These are phyloP conservation scores for Aviceda subcristata DNA, from an alignment of 2,113 vertebrate species.

Conservation along the genomic window DNA sequence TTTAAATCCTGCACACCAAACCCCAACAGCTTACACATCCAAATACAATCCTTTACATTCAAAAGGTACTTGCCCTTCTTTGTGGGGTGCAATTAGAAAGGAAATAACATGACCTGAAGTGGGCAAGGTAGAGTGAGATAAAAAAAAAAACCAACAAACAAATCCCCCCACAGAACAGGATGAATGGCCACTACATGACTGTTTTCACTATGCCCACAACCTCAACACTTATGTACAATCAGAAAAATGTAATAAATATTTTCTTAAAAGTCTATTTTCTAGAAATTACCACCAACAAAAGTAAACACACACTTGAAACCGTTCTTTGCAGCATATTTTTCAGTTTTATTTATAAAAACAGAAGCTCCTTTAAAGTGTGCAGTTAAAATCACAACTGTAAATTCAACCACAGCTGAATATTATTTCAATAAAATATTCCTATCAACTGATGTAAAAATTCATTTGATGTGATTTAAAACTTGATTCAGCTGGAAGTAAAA, in stretches of 20 bases:
- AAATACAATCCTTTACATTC: not conserved
- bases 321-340: not conserved
- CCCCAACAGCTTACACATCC: not conserved
- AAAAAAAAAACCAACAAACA: not conserved
- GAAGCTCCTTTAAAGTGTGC: conserved; percentile 29
- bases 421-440: conserved; percentile 6
- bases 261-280: not conserved
- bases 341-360: conserved; percentile 64
- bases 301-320: not conserved
- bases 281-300: not conserved
- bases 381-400: conserved; percentile 51
- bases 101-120: not conserved
- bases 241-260: not conserved
- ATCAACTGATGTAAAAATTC: conserved; percentile 12
- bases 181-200: not conserved
- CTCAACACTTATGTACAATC: not conserved
- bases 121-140: not conserved
- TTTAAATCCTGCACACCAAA: not conserved
- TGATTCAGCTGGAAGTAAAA: not conserved
- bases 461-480: not conserved
- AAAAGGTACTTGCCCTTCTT: not conserved
- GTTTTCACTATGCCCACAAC: not conserved
- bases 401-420: conserved; percentile 5
- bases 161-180: not conserved
- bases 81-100: not conserved